These are phyloP conservation scores for Mya arenaria DNA, from an alignment of 1,140 invertebrate species.

Conservation along the genomic window DNA sequence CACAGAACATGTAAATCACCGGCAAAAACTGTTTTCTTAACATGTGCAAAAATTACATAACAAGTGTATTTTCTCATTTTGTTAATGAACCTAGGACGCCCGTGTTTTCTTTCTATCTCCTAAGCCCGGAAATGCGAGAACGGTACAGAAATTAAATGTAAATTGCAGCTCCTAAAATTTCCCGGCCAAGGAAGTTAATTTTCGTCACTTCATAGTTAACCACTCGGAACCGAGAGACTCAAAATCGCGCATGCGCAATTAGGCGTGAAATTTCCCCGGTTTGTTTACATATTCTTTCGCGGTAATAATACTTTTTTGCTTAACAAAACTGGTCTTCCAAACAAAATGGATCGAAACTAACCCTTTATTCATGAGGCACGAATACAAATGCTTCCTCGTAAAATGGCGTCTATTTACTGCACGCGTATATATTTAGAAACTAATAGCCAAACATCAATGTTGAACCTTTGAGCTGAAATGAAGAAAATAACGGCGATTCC, in stretches of 20 bases:
- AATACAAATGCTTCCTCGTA: no score
- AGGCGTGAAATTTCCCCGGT: constrained; percentile 3
- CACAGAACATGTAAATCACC: constrained; percentile 47
- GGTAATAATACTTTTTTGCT: constrained; percentile 23
- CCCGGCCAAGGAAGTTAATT: constrained; percentile 30
- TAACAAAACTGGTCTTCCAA: no score
- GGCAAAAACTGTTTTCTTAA: constrained; percentile 46
- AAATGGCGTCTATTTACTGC: no score
- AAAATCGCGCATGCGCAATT: constrained; percentile 7
- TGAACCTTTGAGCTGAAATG: no score
- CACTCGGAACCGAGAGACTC: constrained; percentile 9
- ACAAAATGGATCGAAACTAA: no score
- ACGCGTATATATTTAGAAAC: no score
- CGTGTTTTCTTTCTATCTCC: constrained; percentile 36
- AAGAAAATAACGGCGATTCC: no score
- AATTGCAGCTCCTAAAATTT: constrained; percentile 21
- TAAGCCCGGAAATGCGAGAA: constrained; percentile 20
- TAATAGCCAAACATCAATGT: no score
- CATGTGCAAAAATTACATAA: constrained; percentile 46
- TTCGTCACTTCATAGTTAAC: constrained; percentile 36
- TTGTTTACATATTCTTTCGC: not conserved
- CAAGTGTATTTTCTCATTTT: constrained; percentile 50
- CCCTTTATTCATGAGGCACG: no score
- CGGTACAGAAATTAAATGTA: constrained; percentile 4
- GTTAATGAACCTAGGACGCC: constrained; percentile 26